Evolutionary conservation across 2,888 invertebrate species (phyloP), one percentile per base, ranked within the genome.

Genomic region (Venustoraphidia nigricollis): DNA sequence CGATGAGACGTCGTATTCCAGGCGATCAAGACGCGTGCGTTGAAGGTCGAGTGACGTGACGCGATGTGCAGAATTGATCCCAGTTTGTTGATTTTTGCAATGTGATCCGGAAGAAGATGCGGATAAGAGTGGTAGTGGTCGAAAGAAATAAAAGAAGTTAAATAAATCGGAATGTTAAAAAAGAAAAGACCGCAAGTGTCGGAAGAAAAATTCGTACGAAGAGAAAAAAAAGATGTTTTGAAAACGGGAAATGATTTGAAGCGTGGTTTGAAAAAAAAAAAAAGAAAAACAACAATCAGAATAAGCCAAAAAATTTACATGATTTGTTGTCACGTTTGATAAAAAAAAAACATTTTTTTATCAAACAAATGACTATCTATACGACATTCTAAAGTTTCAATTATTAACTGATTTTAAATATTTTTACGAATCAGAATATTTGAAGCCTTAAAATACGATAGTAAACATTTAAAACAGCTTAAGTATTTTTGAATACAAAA

Each of bases 1-100:
- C 27, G 27, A 27, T 27, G 27, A 27, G 27, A 6, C 27, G 27
- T 27, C 27, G 6, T 27, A 27, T 27, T 27, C 27, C 27, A 27
- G 27, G 27, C 27, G 27, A 27, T 27, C 27, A 27, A 27, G 27
- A 41, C 17, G 36, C 63, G 64, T 64, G 63, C 58, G 55, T 64
- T 36, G 62, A 57, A 43, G 52, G 62, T 66, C 62, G 53, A 42
- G 54, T 62, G 63, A 58, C 41, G 53, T 58, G 66, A 62, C 50
- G 52, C 55, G 66, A 69, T 66, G 38, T 11, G 43, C 17, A n/a
- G n/a, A 27, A 17, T 17, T 13, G 14, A 17, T 10, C 27, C 27
- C 27, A 27, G 27, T 27, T 27, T 27, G 27, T 27, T 6, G 27
- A 27, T 27, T 27, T 27, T 27, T 27, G 27, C 27, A 27, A 27